Evolutionary conservation across 1,140 invertebrate genomes (phyloP), one percentile per base, ranked within the genome.

Genomic region (Hormaphis cornu): DNA sequence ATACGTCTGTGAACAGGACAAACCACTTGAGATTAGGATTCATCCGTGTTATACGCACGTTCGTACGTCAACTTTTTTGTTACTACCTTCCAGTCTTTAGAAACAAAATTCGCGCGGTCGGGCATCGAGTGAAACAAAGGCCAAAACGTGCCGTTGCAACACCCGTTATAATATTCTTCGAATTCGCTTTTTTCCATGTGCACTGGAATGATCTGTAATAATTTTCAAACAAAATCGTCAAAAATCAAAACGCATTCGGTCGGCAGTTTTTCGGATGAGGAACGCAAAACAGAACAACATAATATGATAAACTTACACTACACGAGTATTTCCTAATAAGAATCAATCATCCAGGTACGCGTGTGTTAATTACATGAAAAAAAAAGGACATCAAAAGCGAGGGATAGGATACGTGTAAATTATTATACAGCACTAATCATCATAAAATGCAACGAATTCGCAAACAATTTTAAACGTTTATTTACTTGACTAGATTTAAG

Each of bases 121-220:
- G 90, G 90, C 90, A 93, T 93, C 1, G 90, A 93, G 75, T 94
- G 91, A 75, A 93, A 93, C 3, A 94, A 79, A 0, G 91, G 91
- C 91, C 91, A 95, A 75, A 94, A 91, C 1, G 89, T 92, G 5
- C 87, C 90, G 76, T 95, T 95, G 76, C 91, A 94, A 76, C 90
- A 93, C 1, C 91, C 91, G 80, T 94, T 93, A 80, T 95, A 95
- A 76, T 92, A 95, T 26, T 85, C 86, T 74, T 92, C 86, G 74
- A 93, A 93, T 69, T 87, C 79, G 54, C 82, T 82, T 3, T 86
- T 82, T 33, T 90, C 85, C 0, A 90, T 82, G 74, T 86, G 84
- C 3, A 94, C 90, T 1, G 89, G 85, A 1, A 93, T 85, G 37
- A 91, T 88, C 88, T 91, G 78, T 10, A 78, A 78, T 72, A 63